Conservation (phyloP, 2,888 invertebrate species). For the Gastracanthus pulcherrimus region DNA sequence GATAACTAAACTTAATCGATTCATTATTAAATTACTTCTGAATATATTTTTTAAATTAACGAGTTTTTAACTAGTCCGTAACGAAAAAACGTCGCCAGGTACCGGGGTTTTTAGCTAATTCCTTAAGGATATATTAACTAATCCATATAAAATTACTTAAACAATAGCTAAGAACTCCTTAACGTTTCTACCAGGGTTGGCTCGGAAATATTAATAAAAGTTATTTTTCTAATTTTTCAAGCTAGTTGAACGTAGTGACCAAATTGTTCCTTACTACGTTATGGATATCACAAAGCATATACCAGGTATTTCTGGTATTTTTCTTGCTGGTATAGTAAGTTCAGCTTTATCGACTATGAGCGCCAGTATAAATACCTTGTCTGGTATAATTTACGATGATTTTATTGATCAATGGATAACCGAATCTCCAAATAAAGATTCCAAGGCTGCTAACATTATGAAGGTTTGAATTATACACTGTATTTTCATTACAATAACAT, state of each 20-base stretch:
- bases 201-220: background rate
- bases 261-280: constrained; percentile 86
- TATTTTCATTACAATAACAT: too few species aligned
- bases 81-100: too few species aligned
- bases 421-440: constrained; percentile 78
- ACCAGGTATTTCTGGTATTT: constrained; percentile 86
- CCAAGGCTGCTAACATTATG: constrained; percentile 80
- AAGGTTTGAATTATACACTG: constrained; percentile 76
- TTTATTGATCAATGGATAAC: constrained; percentile 81
- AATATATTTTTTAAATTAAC: too few species aligned
- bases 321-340: constrained; percentile 86
- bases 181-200: background rate
- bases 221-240: constrained; percentile 33
- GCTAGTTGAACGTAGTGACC: constrained; percentile 71
- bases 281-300: constrained; percentile 83
- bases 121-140: too few species aligned
- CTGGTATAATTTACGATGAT: constrained; percentile 84
- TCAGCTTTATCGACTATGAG: constrained; percentile 85
- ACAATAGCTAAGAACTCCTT: too few species aligned
- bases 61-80: too few species aligned
- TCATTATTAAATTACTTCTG: too few species aligned
- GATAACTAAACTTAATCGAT: too few species aligned
- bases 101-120: too few species aligned
- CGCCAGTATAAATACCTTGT: constrained; percentile 81
- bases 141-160: too few species aligned